Conservation (phyloP, 2,797 vertebrate genomes). For the Sylvilagus floridanus region DNA sequence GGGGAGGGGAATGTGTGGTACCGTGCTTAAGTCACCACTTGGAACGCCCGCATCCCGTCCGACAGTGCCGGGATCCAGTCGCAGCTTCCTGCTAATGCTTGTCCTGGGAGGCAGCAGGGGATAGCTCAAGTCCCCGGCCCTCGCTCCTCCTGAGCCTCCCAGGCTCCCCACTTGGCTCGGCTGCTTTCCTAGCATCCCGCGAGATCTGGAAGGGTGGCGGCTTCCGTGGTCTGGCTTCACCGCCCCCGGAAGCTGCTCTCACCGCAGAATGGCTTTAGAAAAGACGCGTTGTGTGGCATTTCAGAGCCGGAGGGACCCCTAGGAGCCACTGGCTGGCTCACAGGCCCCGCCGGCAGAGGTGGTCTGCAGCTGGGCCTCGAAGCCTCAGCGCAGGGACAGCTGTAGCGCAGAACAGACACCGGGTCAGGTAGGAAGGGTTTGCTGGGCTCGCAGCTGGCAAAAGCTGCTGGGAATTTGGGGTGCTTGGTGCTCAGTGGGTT, state of each 20-base stretch:
- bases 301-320: conserved; percentile 1
- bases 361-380: not conserved
- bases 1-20: no score
- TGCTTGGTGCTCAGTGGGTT: not conserved
- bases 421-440: not conserved
- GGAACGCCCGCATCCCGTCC: no score
- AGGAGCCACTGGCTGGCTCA: not conserved
- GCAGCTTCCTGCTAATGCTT: no score
- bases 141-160: not conserved
- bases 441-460: not conserved
- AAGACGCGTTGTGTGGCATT: not conserved
- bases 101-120: no score
- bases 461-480: not conserved
- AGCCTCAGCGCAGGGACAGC: not conserved
- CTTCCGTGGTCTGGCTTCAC: conserved; percentile 12
- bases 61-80: no score
- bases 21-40: no score
- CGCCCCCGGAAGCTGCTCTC: not conserved
- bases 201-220: not conserved
- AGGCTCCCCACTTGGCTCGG: not conserved
- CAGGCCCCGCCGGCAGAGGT: not conserved
- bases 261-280: not conserved
- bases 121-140: no score
- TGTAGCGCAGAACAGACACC: no score
- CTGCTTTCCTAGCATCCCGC: not conserved